A percentile compares a stretch with the other conserved stretches of the same genome.
Evolutionary conservation across 92 coral and sea anemone genomes (phyloP).

Genomic region (Phenganax marumi): DNA sequence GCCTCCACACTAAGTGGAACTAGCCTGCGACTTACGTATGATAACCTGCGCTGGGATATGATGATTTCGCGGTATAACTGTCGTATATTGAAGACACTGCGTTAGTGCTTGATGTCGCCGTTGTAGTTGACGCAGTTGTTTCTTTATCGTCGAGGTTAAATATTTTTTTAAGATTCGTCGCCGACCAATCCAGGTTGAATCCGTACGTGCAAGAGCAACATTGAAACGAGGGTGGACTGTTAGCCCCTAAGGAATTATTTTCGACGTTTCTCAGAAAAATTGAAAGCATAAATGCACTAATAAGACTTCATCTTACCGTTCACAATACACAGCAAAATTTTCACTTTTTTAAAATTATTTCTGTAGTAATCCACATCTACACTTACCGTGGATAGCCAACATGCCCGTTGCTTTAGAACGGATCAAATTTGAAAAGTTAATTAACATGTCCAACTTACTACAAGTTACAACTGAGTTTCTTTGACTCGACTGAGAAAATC

Average conservation of each 20-base stretch:
- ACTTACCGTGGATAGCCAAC: too few species aligned
- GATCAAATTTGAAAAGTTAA: too few species aligned
- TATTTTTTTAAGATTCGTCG: slow-evolving; percentile 82
- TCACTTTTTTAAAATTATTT: too few species aligned
- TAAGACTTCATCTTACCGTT: too few species aligned
- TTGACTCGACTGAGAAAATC: not conserved
- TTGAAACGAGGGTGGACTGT: slow-evolving; percentile 95
- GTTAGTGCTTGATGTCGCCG: slow-evolving; percentile 13
- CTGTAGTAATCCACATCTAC: too few species aligned
- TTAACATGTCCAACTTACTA: not conserved
- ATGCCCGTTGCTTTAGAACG: too few species aligned
- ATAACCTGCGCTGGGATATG: not conserved
- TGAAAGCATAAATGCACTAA: not conserved
- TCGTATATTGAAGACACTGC: not conserved
- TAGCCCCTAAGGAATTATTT: slow-evolving; percentile 59
- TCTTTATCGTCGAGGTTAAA: slow-evolving; percentile 59
- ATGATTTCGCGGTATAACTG: slow-evolving; percentile 4
- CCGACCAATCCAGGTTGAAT: slow-evolving; percentile 95
- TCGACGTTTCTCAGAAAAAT: not conserved
- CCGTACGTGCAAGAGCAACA: slow-evolving; percentile 90
- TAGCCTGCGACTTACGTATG: not conserved
- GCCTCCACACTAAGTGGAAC: not conserved
- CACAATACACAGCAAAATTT: too few species aligned
- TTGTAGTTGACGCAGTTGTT: slow-evolving; percentile 10
- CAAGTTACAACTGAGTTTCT: not conserved